Conservation (phyloP, 2,888 invertebrate species). For the Apocheima hispidaria region DNA sequence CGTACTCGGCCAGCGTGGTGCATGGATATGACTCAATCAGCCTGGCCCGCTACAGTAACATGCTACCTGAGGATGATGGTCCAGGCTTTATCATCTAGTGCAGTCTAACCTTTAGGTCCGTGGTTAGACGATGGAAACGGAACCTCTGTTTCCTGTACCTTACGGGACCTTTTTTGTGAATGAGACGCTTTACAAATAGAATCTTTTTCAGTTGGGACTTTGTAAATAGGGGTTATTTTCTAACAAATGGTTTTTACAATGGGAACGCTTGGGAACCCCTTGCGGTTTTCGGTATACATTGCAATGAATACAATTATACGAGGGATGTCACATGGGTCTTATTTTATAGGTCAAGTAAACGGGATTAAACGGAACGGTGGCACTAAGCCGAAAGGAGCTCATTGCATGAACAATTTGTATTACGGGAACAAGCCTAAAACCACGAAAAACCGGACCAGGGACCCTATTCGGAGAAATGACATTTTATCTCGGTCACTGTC, state of each 20-base stretch:
- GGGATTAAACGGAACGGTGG: no score
- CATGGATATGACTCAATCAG: no score
- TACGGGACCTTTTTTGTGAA: slow-evolving; percentile 14
- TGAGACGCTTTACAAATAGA: slow-evolving; percentile 14
- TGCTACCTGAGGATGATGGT: no score
- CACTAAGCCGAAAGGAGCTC: no score
- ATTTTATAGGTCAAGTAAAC: not conserved
- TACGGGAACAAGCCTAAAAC: no score
- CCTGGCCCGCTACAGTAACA: no score
- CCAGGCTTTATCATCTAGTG: no score
- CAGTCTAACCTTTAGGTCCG: not conserved
- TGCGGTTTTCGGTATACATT: slow-evolving; percentile 1
- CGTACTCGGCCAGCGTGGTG: no score
- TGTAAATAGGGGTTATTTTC: slow-evolving; percentile 16
- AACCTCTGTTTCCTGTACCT: slow-evolving; percentile 3
- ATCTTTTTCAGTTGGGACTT: slow-evolving; percentile 13
- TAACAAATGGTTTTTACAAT: slow-evolving; percentile 15
- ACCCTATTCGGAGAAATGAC: no score
- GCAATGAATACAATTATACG: slow-evolving; percentile 6
- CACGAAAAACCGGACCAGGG: no score
- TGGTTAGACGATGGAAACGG: slow-evolving; percentile 1
- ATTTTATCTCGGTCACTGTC: no score
- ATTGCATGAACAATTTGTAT: no score
- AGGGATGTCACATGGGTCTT: not conserved
- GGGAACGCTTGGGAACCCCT: not conserved